Percentiles rank a stretch among this genome's conserved stretches.
Conservation (phyloP, 2,888 invertebrate genomes). For the Erebia epiphron region DNA sequence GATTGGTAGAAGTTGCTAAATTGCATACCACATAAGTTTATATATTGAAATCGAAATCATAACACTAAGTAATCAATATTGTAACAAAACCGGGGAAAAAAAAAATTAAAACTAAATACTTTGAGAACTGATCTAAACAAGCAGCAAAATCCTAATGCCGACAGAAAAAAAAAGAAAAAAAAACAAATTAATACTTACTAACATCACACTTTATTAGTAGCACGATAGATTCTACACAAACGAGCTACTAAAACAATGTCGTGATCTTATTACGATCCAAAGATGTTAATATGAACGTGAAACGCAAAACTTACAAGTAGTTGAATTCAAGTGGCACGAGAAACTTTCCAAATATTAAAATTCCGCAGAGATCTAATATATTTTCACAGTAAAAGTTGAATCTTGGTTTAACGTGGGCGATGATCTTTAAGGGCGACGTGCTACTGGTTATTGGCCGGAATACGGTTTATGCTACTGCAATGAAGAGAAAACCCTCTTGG, state of each 20-base stretch:
- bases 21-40: constrained; percentile 20
- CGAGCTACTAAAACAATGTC: constrained; percentile 7
- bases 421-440: constrained; percentile 36
- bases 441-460: constrained; percentile 34
- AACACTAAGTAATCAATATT: background rate
- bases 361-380: constrained; percentile 37
- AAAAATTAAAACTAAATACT: too few species aligned
- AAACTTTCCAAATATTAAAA: constrained; percentile 40
- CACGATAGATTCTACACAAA: background rate
- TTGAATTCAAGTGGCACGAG: constrained; percentile 35
- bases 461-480: constrained; percentile 28
- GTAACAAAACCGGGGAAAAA: too few species aligned
- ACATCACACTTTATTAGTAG: too few species aligned
- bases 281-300: constrained; percentile 28
- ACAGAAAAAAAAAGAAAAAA: background rate
- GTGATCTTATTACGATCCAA: constrained; percentile 6
- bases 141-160: background rate
- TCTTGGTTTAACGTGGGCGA: constrained; percentile 37
- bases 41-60: background rate
- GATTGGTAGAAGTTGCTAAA: constrained; percentile 36
- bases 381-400: constrained; percentile 36
- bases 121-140: background rate
- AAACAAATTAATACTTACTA: background rate
- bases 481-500: constrained; percentile 19
- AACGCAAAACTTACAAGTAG: constrained; percentile 35